phyloP scores from a whole-genome alignment of 2,888 invertebrate genomes.

The Anaspis maculata region DNA sequence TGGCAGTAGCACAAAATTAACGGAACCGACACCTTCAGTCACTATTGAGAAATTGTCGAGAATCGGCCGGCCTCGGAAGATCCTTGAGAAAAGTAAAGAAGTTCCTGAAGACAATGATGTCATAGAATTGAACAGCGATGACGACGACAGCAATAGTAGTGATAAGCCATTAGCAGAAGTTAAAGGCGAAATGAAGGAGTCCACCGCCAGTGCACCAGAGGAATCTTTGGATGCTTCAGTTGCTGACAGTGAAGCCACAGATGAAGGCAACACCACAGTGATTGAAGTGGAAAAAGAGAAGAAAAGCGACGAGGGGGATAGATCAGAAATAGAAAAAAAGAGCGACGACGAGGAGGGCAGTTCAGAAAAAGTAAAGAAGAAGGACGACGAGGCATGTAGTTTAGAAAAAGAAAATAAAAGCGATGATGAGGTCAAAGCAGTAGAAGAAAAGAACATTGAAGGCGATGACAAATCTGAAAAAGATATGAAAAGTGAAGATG shows the following conservation, averaged over 20 bases:
- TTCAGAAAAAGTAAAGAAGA: constrained; percentile 4
- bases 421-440: constrained; percentile 2
- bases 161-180: constrained; percentile 3
- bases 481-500: constrained; percentile 5
- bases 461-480: constrained; percentile 4
- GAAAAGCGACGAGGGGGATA: constrained; percentile 4
- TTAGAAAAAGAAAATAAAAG: constrained; percentile 1
- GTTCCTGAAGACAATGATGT: neutral
- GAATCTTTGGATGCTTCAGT: too few species aligned
- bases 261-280: constrained; percentile 2
- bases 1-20: too few species aligned
- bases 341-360: constrained; percentile 7
- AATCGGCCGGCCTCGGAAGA: too few species aligned
- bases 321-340: constrained; percentile 1
- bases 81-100: neutral
- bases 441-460: constrained; percentile 5
- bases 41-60: too few species aligned
- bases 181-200: constrained; percentile 1
- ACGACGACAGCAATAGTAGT: too few species aligned
- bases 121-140: neutral
- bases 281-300: constrained; percentile 6
- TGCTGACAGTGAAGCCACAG: constrained; percentile 4
- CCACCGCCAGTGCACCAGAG: neutral
- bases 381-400: constrained; percentile 1
- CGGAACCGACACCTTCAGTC: too few species aligned